Evolutionary conservation across 2,888 invertebrate genomes (phyloP).

Genomic region (Parnassius orleans): DNA sequence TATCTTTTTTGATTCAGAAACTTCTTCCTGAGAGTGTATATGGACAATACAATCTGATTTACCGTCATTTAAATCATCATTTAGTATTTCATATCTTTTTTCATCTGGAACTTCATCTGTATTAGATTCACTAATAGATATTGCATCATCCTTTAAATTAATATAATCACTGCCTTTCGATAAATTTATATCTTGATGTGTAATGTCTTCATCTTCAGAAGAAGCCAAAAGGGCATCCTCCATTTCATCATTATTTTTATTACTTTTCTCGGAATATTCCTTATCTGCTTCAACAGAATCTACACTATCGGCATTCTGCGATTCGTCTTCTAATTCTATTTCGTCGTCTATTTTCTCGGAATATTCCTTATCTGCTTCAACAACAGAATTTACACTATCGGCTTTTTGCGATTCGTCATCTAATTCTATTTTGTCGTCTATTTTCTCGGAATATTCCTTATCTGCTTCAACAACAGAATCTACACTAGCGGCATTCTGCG

Average conservation of each 20-base stretch:
- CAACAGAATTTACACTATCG: slow-evolving; percentile 28
- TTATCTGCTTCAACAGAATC: slow-evolving; percentile 38
- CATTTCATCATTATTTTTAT: slow-evolving; percentile 38
- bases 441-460: too few species aligned
- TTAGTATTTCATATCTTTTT: not conserved
- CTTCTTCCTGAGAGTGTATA: not conserved
- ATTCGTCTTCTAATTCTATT: not conserved
- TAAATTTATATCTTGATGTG: slow-evolving; percentile 21
- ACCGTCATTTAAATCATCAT: not conserved
- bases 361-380: not conserved
- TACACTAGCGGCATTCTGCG: slow-evolving; percentile 22
- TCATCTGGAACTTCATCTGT: slow-evolving; percentile 30
- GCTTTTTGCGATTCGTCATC: slow-evolving; percentile 8
- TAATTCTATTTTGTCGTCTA: not conserved
- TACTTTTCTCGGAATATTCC: slow-evolving; percentile 26
- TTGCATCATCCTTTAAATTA: slow-evolving; percentile 48
- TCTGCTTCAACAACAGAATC: slow-evolving; percentile 26
- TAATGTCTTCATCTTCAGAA: slow-evolving; percentile 49
- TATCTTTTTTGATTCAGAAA: not conserved
- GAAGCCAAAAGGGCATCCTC: slow-evolving; percentile 59
- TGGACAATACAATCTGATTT: not conserved
- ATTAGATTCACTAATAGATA: slow-evolving; percentile 47
- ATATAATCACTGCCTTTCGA: slow-evolving; percentile 31
- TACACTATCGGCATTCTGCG: slow-evolving; percentile 21
- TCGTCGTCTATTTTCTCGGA: too few species aligned